phyloP scores from a whole-genome alignment of 2,888 invertebrate genomes.

The Crocallis elinguaria region DNA sequence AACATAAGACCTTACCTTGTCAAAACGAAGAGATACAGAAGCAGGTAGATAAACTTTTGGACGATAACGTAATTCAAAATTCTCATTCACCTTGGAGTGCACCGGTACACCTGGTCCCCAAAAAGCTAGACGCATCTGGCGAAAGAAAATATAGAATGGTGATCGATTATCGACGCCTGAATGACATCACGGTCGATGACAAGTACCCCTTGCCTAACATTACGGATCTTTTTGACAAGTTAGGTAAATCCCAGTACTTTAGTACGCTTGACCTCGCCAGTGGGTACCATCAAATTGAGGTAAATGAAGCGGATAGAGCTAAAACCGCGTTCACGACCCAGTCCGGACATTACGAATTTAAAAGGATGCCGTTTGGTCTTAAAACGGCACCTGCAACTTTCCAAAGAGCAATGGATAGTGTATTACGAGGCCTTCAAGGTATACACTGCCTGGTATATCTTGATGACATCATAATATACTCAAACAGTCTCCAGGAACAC shows the following conservation, averaged over 20 bases:
- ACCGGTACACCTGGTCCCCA: slow-evolving; percentile 40
- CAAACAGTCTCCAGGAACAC: not conserved
- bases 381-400: not conserved
- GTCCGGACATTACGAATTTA: slow-evolving; percentile 41
- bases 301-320: slow-evolving; percentile 27
- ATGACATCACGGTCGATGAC: slow-evolving; percentile 46
- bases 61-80: slow-evolving; percentile 14
- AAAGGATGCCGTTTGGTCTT: slow-evolving; percentile 38
- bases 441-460: not conserved
- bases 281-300: slow-evolving; percentile 43
- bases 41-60: slow-evolving; percentile 37
- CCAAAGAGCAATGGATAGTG: not conserved
- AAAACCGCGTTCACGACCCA: slow-evolving; percentile 43
- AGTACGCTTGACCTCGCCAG: slow-evolving; percentile 42
- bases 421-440: not conserved
- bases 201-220: slow-evolving; percentile 40
- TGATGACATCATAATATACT: not conserved
- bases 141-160: slow-evolving; percentile 47
- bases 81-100: slow-evolving; percentile 36
- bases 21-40: slow-evolving; percentile 35
- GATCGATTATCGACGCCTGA: slow-evolving; percentile 37
- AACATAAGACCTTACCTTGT: not conserved
- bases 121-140: slow-evolving; percentile 26
- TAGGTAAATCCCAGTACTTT: slow-evolving; percentile 43
- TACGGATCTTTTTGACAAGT: slow-evolving; percentile 22